Evolutionary conservation across 1,140 invertebrate genomes (phyloP).

Genomic region (Gyrodactylus bullatarudis): DNA sequence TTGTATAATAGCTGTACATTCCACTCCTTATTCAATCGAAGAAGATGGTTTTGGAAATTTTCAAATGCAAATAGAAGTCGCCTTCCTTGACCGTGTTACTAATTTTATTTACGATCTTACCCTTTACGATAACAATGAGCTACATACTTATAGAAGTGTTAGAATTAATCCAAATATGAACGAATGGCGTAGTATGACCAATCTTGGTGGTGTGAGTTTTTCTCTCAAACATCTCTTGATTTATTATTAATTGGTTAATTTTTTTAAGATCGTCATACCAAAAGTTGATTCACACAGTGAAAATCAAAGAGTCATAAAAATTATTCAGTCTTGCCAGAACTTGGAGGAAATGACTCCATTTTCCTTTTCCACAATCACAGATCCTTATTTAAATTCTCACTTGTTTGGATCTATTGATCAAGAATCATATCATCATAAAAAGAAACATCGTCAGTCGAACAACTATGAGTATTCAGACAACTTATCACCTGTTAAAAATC

Average conservation of each 20-base stretch:
- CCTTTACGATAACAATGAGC: not conserved
- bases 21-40: not conserved
- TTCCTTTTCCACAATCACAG: not conserved
- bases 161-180: not conserved
- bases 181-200: not conserved
- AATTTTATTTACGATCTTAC: not conserved
- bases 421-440: too few species aligned
- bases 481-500: too few species aligned
- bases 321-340: not conserved
- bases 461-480: too few species aligned
- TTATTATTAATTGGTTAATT: not conserved
- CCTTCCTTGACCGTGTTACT: not conserved
- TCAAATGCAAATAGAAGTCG: not conserved
- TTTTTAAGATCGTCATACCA: not conserved
- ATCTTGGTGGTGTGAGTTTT: not conserved
- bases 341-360: not conserved
- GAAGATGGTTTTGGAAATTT: not conserved
- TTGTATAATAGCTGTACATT: too few species aligned
- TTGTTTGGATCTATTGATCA: too few species aligned
- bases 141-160: not conserved
- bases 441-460: too few species aligned
- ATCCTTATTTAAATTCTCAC: not conserved
- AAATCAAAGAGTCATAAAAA: not conserved
- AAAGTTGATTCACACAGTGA: not conserved
- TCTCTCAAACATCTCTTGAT: too few species aligned